Percentiles rank a stretch among this genome's conserved stretches.
Evolutionary conservation across 1,140 invertebrate genomes (phyloP).

Genomic region (Onthophagus taurus): DNA sequence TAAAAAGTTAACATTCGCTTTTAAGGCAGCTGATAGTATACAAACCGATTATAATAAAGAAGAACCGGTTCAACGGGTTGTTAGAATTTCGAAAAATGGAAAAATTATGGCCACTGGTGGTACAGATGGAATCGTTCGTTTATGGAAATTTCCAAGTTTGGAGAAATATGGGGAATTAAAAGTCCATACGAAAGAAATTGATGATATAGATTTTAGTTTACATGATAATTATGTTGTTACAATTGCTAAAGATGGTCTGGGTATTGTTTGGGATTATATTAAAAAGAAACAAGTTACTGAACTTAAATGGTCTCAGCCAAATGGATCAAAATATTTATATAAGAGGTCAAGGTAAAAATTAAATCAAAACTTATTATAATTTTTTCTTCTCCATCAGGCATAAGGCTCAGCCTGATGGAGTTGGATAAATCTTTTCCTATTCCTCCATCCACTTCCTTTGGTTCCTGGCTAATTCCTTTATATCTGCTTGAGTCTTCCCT

Average conservation of each 20-base stretch:
- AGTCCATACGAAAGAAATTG: conserved; percentile 74
- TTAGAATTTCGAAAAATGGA: conserved; percentile 65
- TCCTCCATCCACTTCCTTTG: too few species aligned
- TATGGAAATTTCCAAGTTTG: conserved; percentile 84
- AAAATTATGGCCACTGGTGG: conserved; percentile 84
- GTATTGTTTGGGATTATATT: conserved; percentile 65
- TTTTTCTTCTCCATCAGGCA: too few species aligned
- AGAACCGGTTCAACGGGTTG: conserved; percentile 78
- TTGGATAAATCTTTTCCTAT: too few species aligned
- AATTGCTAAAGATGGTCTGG: conserved; percentile 79
- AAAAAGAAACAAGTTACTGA: conserved; percentile 54
- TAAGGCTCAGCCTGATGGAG: too few species aligned
- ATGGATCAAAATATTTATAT: conserved; percentile 69
- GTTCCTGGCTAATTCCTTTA: too few species aligned
- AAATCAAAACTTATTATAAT: neutral
- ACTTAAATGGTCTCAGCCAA: conserved; percentile 63
- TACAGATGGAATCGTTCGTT: conserved; percentile 72
- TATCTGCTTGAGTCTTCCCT: too few species aligned
- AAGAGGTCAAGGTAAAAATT: conserved; percentile 63
- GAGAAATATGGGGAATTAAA: conserved; percentile 56
- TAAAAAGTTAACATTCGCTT: conserved; percentile 60
- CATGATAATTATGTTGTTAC: conserved; percentile 66
- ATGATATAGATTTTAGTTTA: conserved; percentile 84
- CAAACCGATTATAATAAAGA: conserved; percentile 69
- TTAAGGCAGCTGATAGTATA: conserved; percentile 63